Percentiles rank a stretch among this genome's conserved stretches.
phyloP scores from a whole-genome alignment of 2,888 invertebrate species.

The Andrena camellia region DNA sequence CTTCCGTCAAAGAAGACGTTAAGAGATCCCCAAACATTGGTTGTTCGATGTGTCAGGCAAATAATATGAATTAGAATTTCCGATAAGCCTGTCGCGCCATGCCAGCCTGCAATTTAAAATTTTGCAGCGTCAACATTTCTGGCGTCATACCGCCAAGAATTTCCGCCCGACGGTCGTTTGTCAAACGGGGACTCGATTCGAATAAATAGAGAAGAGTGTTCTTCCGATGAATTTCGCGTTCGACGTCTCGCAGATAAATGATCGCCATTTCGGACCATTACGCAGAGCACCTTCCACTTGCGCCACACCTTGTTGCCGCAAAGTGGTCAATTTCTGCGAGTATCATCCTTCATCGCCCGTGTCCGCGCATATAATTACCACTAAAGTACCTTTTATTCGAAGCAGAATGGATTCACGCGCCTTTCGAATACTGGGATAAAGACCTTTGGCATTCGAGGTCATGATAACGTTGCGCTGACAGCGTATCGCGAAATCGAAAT shows the following conservation, averaged over 20 bases:
- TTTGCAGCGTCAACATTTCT: constrained; percentile 10
- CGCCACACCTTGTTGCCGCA: not conserved
- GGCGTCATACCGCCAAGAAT: not conserved
- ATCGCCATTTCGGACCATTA: not conserved
- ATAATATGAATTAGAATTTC: constrained; percentile 8
- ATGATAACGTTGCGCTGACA: no score
- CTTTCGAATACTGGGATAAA: no score
- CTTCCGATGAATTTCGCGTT: not conserved
- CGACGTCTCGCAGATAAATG: not conserved
- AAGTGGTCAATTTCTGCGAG: not conserved
- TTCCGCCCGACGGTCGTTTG: not conserved
- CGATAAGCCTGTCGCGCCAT: not conserved
- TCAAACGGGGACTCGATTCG: not conserved
- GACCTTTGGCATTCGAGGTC: no score
- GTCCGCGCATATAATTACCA: no score
- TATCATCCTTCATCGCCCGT: not conserved
- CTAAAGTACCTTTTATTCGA: no score
- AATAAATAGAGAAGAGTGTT: not conserved
- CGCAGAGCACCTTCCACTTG: not conserved
- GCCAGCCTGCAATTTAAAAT: not conserved
- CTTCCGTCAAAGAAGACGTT: not conserved
- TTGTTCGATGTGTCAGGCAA: not conserved
- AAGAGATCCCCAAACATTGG: not conserved
- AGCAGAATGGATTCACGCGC: no score
- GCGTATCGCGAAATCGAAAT: no score